These are phyloP conservation scores for Onychomys arenicola DNA, from an alignment of 2,797 vertebrate species.

Conservation along the genomic window DNA sequence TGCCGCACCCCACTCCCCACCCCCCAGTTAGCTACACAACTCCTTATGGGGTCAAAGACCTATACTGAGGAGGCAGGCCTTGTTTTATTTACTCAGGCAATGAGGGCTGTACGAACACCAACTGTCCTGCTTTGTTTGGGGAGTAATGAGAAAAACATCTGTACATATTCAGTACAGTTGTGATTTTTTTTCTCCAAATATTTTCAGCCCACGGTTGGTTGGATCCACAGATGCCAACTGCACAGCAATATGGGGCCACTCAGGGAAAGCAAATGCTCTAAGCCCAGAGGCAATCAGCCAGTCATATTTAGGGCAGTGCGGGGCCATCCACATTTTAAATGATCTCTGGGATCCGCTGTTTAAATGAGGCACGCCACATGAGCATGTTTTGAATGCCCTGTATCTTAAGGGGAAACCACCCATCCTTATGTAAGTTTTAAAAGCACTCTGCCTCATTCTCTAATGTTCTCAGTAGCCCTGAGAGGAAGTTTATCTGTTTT, in stretches of 20 bases:
- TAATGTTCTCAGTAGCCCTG: neutral
- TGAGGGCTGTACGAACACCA: neutral
- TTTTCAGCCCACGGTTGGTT: neutral
- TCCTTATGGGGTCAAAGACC: neutral
- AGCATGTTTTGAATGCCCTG: neutral
- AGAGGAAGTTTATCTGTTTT: neutral
- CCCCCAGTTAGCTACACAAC: neutral
- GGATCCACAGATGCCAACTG: conserved; percentile 11
- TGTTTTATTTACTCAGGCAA: neutral
- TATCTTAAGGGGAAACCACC: conserved; percentile 25
- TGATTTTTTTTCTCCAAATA: neutral
- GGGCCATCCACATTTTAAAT: neutral
- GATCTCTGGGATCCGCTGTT: neutral
- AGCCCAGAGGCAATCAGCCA: neutral
- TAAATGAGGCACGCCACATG: neutral
- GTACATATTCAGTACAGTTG: neutral
- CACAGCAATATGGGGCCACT: neutral
- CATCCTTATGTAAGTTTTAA: neutral
- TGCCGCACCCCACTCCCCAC: too few species aligned
- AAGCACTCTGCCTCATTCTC: neutral
- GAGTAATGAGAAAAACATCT: neutral
- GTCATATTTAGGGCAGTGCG: neutral
- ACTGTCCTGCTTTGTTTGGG: neutral
- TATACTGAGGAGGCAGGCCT: neutral
- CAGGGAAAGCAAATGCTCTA: neutral